phyloP scores from a whole-genome alignment of 2,113 vertebrate genomes.

The Ptilorrhoa leucosticta region DNA sequence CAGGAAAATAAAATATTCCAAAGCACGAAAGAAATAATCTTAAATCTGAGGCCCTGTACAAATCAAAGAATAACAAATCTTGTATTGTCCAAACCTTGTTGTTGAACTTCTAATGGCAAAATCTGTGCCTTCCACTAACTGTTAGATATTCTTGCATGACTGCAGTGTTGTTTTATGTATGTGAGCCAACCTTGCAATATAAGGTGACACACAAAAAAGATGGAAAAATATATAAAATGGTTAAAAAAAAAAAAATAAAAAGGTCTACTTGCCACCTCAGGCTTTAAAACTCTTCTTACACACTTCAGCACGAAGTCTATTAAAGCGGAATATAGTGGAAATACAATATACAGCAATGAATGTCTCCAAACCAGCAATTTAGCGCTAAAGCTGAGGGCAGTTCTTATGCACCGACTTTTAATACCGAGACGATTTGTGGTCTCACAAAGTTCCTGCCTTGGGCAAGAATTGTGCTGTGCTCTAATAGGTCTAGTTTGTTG shows the following conservation, averaged over 20 bases:
- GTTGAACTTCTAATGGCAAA: constrained; percentile 53
- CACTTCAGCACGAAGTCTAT: constrained; percentile 78
- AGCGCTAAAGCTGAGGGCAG: constrained; percentile 80
- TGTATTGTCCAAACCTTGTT: constrained; percentile 21
- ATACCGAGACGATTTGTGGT: constrained; percentile 84
- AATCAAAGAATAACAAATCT: constrained; percentile 44
- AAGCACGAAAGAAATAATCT: neutral
- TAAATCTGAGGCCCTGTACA: constrained; percentile 14
- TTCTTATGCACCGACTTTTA: constrained; percentile 86
- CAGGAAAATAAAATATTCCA: neutral
- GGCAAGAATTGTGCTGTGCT: constrained; percentile 76
- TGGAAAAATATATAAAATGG: constrained; percentile 72
- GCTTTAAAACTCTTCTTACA: constrained; percentile 75
- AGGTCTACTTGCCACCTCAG: constrained; percentile 62
- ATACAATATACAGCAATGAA: constrained; percentile 73
- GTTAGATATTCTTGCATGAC: constrained; percentile 45
- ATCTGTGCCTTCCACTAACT: constrained; percentile 28
- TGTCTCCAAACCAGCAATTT: constrained; percentile 80
- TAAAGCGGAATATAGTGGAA: constrained; percentile 78
- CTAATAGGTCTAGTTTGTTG: constrained; percentile 86
- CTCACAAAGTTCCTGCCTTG: constrained; percentile 80
- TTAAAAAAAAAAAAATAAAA: neutral
- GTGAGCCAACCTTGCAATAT: constrained; percentile 61
- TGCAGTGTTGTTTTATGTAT: constrained; percentile 65
- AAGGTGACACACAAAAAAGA: constrained; percentile 73